Conservation (phyloP, 2,888 invertebrate genomes). For the Hirtodrosophila cameraria region DNA sequence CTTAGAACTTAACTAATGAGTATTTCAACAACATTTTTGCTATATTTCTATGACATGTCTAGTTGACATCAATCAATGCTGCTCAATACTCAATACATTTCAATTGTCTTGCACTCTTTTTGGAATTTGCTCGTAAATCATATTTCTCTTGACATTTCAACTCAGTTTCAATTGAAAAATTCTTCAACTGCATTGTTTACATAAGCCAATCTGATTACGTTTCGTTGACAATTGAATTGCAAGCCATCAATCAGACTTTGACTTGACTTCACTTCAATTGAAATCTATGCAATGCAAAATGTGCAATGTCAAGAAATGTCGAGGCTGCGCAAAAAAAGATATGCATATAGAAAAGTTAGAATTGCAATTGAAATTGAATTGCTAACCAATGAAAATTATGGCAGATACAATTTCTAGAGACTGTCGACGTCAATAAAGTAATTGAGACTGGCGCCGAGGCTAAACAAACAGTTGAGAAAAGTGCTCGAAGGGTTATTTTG, state of each 20-base stretch:
- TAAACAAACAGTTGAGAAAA: constrained; percentile 49
- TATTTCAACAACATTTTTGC: background rate
- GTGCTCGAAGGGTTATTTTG: constrained; percentile 37
- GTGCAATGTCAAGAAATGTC: constrained; percentile 7
- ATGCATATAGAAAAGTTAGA: background rate
- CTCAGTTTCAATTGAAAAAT: constrained; percentile 54
- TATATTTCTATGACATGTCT: background rate
- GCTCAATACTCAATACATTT: background rate
- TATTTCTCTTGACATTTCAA: constrained; percentile 73
- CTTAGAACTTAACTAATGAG: constrained; percentile 10
- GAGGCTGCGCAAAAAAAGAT: no score
- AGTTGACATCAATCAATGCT: background rate
- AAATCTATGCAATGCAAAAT: constrained; percentile 19
- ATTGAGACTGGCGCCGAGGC: constrained; percentile 74
- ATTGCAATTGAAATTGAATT: constrained; percentile 45
- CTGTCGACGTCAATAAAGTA: constrained; percentile 70
- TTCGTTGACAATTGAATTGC: constrained; percentile 66
- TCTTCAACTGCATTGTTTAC: constrained; percentile 58
- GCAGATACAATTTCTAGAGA: constrained; percentile 16
- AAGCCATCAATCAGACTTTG: constrained; percentile 66
- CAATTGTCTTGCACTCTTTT: constrained; percentile 21
- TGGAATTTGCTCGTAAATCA: constrained; percentile 55
- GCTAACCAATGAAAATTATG: constrained; percentile 47
- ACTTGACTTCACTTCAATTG: no score
- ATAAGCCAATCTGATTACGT: constrained; percentile 73